phyloP scores from a whole-genome alignment of 53 echinoderm and acorn worm species.

The Apostichopus leukothele region DNA sequence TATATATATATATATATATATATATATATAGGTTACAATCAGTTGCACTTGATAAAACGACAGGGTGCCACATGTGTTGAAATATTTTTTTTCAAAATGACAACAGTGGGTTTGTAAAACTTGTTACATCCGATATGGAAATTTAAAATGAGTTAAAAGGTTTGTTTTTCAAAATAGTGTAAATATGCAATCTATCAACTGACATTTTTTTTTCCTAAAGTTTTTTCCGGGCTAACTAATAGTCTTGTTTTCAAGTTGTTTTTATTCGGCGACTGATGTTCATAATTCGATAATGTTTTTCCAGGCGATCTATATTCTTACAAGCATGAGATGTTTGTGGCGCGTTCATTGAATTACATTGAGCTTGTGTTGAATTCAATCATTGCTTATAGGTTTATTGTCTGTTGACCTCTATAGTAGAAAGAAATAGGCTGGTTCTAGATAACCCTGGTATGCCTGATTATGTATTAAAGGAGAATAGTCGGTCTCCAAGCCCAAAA shows the following conservation, averaged over 20 bases:
- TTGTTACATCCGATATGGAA: not conserved
- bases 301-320: constrained; percentile 40
- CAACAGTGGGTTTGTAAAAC: not conserved
- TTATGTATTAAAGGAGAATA: constrained; percentile 11
- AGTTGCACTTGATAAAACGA: not conserved
- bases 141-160: not conserved
- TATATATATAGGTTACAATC: too few relatives aligned
- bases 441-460: not conserved
- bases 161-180: not conserved
- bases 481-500: not conserved
- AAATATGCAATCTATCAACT: not conserved
- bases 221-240: constrained; percentile 32
- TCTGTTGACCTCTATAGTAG: constrained; percentile 13
- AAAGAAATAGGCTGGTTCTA: constrained; percentile 4
- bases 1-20: too few relatives aligned
- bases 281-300: constrained; percentile 43
- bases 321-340: constrained; percentile 31
- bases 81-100: not conserved
- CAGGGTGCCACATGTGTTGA: not conserved
- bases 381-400: constrained; percentile 40
- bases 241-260: constrained; percentile 1
- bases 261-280: constrained; percentile 17
- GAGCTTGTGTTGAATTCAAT: constrained; percentile 14
- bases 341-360: constrained; percentile 21
- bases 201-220: not conserved